Conservation (phyloP, 2,888 invertebrate species). For the Drosophila suboccidentalis region DNA sequence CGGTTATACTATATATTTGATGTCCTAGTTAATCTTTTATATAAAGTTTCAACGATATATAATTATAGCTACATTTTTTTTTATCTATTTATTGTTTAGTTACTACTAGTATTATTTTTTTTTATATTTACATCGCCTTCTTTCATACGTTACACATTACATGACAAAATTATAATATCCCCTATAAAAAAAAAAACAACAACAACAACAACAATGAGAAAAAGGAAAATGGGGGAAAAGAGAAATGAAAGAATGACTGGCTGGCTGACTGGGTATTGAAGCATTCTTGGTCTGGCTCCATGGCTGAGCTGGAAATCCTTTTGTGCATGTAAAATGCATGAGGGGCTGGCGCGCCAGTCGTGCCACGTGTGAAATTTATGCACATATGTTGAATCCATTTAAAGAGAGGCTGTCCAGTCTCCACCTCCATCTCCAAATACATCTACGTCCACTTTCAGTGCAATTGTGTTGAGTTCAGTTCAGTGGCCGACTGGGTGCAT, state of each 20-base stretch:
- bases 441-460: not conserved
- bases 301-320: conserved; percentile 62
- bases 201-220: not conserved
- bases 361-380: conserved; percentile 80
- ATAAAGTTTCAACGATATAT: no score
- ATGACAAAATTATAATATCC: no score
- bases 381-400: conserved; percentile 78
- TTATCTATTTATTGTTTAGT: no score
- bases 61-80: no score
- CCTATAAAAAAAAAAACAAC: conserved; percentile 2
- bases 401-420: conserved; percentile 17
- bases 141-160: no score
- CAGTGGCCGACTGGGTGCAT: conserved; percentile 31
- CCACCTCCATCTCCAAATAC: not conserved
- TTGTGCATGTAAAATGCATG: conserved; percentile 75
- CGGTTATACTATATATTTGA: no score
- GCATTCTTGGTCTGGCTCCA: conserved; percentile 22
- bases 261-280: conserved; percentile 21
- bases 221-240: not conserved
- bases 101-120: no score
- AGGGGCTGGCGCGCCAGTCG: conserved; percentile 43
- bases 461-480: conserved; percentile 16
- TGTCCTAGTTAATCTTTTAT: no score
- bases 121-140: no score
- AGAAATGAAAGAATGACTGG: conserved; percentile 22